Evolutionary conservation across 2,888 invertebrate genomes (phyloP), one percentile per base, ranked within the genome.

Genomic region (Hypomecis atomaria): DNA sequence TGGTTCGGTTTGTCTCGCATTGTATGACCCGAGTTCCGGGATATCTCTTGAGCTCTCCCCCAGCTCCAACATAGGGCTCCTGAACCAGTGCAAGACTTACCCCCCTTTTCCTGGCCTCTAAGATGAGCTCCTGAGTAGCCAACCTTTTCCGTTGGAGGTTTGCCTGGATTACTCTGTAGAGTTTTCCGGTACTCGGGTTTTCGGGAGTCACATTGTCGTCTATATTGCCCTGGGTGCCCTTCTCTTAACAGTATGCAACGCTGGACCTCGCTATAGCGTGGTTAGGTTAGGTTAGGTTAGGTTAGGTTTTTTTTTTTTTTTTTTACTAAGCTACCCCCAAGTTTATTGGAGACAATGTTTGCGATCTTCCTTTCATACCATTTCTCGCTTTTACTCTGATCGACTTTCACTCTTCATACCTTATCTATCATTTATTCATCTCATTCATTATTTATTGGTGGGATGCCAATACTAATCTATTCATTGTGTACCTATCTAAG

Each of bases 201-300:
- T n/a, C n/a, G n/a, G n/a, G n/a, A n/a, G n/a, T n/a, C n/a, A n/a
- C n/a, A n/a, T n/a, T n/a, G n/a, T n/a, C n/a, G n/a, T 45, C 34
- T 33, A 9, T 5, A 13, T 23, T 33, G 8, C 33, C 34, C 47
- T 0, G 47, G 11, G 33, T 34, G 47, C 1, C 7, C 10, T 10
- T 23, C 33, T 33, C 9, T 45, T 45, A 45, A 13, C 45, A 45
- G 23, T 45, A 45, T 23, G 45, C 45, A 11, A 50, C 50, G 50
- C 50, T 50, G 2, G 11, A 40, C 23, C 7, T 8, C 8, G 11
- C 23, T 13, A 34, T 40, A 4, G 10, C 52, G 13, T 38, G 36
- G 49, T 49, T 49, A 49, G 49, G 49, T 49, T 49, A 49, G 52
- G 52, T 52, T 52, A 52, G 52, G 52, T 52, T 53, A 53, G 54